A percentile compares a stretch with the other conserved stretches of the same genome.
Evolutionary conservation across 2,113 vertebrate genomes (phyloP).

Genomic region (Lepisosteus oculatus): DNA sequence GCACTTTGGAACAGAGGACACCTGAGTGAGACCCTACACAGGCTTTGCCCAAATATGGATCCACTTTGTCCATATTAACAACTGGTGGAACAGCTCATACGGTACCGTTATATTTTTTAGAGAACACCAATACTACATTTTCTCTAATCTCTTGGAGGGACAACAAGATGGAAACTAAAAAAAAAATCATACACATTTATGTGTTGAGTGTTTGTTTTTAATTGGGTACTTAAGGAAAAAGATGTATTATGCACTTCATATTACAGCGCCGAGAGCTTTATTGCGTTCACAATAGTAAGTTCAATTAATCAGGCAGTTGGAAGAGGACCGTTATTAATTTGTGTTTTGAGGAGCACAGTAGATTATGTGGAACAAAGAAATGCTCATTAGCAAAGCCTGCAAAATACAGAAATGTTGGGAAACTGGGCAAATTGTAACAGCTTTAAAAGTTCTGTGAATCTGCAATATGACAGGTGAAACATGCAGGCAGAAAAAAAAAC

Average conservation of each 20-base stretch:
- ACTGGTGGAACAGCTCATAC: too few relatives aligned
- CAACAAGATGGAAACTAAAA: too few relatives aligned
- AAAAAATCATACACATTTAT: too few relatives aligned
- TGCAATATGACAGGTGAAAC: not conserved
- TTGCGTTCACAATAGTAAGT: not conserved
- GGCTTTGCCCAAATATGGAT: too few relatives aligned
- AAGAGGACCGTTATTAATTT: slow-evolving; percentile 1
- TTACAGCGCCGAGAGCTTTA: slow-evolving; percentile 1
- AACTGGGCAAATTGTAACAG: not conserved
- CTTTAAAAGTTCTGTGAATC: not conserved
- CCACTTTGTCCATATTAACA: too few relatives aligned
- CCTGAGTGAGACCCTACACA: too few relatives aligned
- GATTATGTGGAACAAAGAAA: not conserved
- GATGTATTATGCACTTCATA: slow-evolving; percentile 1
- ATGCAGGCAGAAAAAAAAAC: not conserved
- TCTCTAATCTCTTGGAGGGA: too few relatives aligned
- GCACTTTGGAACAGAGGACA: too few relatives aligned
- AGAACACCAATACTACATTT: too few relatives aligned
- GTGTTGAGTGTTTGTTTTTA: too few relatives aligned
- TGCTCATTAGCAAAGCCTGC: not conserved
- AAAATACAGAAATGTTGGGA: not conserved
- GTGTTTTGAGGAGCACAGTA: not conserved
- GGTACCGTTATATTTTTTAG: too few relatives aligned
- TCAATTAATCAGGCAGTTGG: not conserved
- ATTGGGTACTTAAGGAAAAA: slow-evolving; percentile 4